phyloP scores from a whole-genome alignment of 1,140 invertebrate species.

The Cyphomyrmex costatus region DNA sequence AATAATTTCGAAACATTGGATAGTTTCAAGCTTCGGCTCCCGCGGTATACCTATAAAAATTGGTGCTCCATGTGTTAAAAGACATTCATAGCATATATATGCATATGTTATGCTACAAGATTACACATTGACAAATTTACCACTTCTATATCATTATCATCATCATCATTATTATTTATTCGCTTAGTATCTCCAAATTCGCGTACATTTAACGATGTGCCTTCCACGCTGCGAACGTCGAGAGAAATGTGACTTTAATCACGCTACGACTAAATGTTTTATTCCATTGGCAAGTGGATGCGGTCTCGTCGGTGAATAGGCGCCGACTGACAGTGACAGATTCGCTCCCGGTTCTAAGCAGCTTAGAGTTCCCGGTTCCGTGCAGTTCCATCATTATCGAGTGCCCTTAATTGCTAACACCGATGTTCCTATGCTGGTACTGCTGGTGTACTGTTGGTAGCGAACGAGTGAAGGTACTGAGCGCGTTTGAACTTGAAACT shows the following conservation, averaged over 20 bases:
- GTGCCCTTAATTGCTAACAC: constrained; percentile 73
- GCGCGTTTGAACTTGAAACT: constrained; percentile 74
- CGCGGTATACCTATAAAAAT: too few relatives aligned
- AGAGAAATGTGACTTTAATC: constrained; percentile 58
- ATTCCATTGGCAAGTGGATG: constrained; percentile 54
- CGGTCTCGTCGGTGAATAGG: constrained; percentile 62
- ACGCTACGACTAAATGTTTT: constrained; percentile 2
- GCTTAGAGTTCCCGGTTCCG: constrained; percentile 57
- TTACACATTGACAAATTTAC: not conserved
- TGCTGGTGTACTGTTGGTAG: not conserved
- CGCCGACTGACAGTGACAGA: constrained; percentile 74
- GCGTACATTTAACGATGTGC: not conserved
- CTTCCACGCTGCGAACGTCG: not conserved
- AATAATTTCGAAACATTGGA: too few relatives aligned
- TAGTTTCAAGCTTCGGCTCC: too few relatives aligned
- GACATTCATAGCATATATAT: not conserved
- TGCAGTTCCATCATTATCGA: constrained; percentile 74
- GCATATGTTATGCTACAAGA: too few relatives aligned
- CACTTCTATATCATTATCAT: not conserved
- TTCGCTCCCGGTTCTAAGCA: constrained; percentile 65
- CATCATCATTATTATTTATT: constrained; percentile 1
- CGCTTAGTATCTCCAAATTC: constrained; percentile 1
- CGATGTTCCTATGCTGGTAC: constrained; percentile 17
- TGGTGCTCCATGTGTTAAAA: too few relatives aligned
- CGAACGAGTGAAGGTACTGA: constrained; percentile 15